A percentile compares a stretch with the other conserved stretches of the same genome.
phyloP scores from a whole-genome alignment of 2,888 invertebrate species.

The Galerucella nymphaeae region DNA sequence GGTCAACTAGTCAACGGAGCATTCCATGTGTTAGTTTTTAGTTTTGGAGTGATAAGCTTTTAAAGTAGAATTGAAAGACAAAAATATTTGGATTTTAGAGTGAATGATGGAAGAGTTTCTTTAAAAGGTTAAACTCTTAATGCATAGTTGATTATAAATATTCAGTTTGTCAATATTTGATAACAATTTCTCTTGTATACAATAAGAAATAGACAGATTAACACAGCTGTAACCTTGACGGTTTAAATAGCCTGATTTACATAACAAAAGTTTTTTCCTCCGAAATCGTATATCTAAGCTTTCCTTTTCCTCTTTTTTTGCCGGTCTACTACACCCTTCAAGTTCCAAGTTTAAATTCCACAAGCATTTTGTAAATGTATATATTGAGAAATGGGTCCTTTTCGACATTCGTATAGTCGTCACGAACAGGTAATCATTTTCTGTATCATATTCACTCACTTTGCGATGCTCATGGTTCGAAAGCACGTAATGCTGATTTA shows the following conservation, averaged over 20 bases:
- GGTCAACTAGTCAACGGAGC: not conserved
- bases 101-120: no score
- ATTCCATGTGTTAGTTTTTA: not conserved
- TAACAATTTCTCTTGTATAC: no score
- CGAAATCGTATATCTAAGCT: not conserved
- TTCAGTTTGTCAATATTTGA: not conserved
- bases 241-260: not conserved
- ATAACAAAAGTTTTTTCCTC: not conserved
- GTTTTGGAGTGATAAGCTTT: slow-evolving; percentile 1
- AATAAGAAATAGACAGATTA: no score
- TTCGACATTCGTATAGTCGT: slow-evolving; percentile 7
- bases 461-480: slow-evolving; percentile 60
- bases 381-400: slow-evolving; percentile 16
- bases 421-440: slow-evolving; percentile 17
- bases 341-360: not conserved
- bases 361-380: slow-evolving; percentile 5
- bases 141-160: not conserved
- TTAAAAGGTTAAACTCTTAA: not conserved
- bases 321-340: not conserved
- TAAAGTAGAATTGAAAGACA: not conserved
- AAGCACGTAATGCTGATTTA: slow-evolving; percentile 53
- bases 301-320: not conserved
- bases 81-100: not conserved
- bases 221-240: not conserved
- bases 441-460: slow-evolving; percentile 50